Percentiles rank a stretch among this genome's conserved stretches.
Conservation (phyloP, 1,140 invertebrate species). For the Drosophila albomicans region DNA sequence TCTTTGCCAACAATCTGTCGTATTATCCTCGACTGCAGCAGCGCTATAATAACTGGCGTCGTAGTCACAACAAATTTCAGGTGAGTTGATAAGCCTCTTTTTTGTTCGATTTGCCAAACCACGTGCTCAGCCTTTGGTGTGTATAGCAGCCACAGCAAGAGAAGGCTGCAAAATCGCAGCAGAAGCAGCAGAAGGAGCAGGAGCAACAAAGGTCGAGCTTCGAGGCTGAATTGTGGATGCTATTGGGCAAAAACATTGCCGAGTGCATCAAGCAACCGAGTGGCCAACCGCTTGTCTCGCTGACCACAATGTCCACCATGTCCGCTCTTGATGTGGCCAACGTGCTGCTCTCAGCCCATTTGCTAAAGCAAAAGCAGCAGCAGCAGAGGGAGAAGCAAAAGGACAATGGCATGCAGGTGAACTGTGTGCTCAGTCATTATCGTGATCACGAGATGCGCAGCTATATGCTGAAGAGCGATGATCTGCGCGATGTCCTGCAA, state of each 20-base stretch:
- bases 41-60: background rate
- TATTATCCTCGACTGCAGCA: constrained; percentile 36
- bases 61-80: background rate
- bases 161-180: background rate
- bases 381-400: background rate
- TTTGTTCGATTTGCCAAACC: no score
- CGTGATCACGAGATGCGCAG: background rate
- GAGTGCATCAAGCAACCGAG: background rate
- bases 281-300: background rate
- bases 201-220: background rate
- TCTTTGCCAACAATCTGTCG: constrained; percentile 53
- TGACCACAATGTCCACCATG: background rate
- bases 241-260: constrained; percentile 7
- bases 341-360: constrained; percentile 13
- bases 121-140: background rate
- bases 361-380: background rate
- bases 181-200: background rate
- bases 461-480: background rate
- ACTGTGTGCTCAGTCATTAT: constrained; percentile 4
- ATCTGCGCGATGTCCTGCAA: background rate
- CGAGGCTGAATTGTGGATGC: background rate
- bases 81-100: background rate
- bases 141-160: background rate
- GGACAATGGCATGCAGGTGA: background rate
- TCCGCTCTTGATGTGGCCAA: background rate